A percentile compares a stretch with the other conserved stretches of the same genome.
phyloP scores from a whole-genome alignment of 2,888 invertebrate species.

The Omphaloscelis lunosa region DNA sequence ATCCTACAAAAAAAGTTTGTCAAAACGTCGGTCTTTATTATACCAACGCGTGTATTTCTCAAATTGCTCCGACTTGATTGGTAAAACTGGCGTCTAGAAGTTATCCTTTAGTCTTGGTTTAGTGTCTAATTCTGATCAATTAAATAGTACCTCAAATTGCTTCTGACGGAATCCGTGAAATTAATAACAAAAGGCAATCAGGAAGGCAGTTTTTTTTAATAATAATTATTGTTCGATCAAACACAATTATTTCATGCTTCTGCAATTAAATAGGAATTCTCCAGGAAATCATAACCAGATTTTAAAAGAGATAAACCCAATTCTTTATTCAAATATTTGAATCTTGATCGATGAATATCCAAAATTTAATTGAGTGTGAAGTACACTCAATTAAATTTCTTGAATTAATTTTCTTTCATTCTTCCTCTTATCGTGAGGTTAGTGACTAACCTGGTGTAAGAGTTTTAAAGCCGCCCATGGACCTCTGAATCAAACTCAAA shows the following conservation, averaged over 20 bases:
- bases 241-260: not conserved
- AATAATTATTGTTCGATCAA: slow-evolving; percentile 11
- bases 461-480: too few species aligned
- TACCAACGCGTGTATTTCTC: not conserved
- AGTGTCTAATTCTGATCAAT: slow-evolving; percentile 6
- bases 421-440: too few species aligned
- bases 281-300: not conserved
- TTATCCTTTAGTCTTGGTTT: slow-evolving; percentile 30
- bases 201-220: not conserved
- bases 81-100: not conserved
- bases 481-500: too few species aligned
- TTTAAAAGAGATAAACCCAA: not conserved
- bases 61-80: not conserved
- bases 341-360: too few species aligned
- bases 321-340: not conserved
- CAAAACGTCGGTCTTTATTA: not conserved
- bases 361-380: too few species aligned
- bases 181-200: slow-evolving; percentile 32
- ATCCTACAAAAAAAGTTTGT: not conserved
- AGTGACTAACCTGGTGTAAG: too few species aligned
- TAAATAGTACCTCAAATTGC: slow-evolving; percentile 55
- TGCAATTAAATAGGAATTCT: slow-evolving; percentile 19
- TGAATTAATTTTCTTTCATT: too few species aligned
- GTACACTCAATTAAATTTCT: too few species aligned
- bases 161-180: slow-evolving; percentile 53